phyloP scores from a whole-genome alignment of 2,113 vertebrate genomes.

The Aptenodytes forsteri region DNA sequence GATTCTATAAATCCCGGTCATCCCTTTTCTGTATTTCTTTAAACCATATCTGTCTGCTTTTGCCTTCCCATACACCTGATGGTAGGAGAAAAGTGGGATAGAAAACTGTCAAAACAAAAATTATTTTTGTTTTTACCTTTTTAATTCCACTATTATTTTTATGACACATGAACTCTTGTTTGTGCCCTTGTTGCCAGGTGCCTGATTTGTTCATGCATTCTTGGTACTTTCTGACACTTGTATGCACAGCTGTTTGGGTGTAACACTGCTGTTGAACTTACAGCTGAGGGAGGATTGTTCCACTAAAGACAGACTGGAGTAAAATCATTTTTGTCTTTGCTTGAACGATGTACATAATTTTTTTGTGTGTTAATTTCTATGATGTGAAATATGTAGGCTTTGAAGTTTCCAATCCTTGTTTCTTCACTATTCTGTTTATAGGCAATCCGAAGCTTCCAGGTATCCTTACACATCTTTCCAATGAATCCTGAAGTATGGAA shows the following conservation, averaged over 20 bases:
- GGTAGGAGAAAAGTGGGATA: not conserved
- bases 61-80: fast-evolving
- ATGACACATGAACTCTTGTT: not conserved
- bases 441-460: conserved; percentile 93
- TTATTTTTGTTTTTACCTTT: not conserved
- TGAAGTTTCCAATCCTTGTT: not conserved
- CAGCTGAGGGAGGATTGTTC: not conserved
- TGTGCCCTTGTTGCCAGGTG: not conserved
- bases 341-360: not conserved
- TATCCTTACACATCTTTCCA: conserved; percentile 88
- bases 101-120: not conserved
- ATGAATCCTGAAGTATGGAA: conserved; percentile 87
- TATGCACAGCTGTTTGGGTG: not conserved
- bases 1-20: not conserved
- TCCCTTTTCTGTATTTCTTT: not conserved
- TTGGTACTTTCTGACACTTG: not conserved
- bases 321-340: not conserved
- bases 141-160: not conserved
- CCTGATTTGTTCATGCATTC: not conserved
- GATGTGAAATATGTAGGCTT: not conserved
- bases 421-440: conserved; percentile 32
- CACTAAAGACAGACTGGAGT: not conserved
- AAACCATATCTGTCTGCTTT: not conserved
- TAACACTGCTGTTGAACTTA: not conserved
- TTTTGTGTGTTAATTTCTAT: not conserved